Conservation (phyloP, 2,888 invertebrate genomes). For the Amiota mariae region DNA sequence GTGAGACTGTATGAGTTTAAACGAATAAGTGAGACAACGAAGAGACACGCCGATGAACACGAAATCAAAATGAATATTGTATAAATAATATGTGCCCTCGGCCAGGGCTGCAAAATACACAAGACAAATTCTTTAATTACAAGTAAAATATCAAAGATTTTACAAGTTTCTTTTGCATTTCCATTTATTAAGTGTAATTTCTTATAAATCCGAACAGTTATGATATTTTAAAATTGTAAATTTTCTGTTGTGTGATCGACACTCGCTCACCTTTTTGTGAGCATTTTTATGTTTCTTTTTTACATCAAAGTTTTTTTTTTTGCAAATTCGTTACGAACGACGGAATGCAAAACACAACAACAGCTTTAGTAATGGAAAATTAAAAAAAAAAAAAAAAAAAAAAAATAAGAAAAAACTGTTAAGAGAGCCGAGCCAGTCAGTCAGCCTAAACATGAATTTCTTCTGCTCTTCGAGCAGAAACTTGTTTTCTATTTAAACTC, state of each 20-base stretch:
- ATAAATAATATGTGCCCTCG: constrained; percentile 9
- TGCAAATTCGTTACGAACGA: constrained; percentile 17
- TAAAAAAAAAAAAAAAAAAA: background rate
- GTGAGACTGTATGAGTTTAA: constrained; percentile 35
- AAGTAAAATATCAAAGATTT: no score
- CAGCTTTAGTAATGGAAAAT: background rate
- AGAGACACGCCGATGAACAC: constrained; percentile 8
- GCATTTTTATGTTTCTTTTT: background rate
- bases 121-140: background rate
- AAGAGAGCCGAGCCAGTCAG: background rate
- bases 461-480: constrained; percentile 4
- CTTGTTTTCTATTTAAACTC: constrained; percentile 9
- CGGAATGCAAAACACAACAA: constrained; percentile 6
- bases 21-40: constrained; percentile 35
- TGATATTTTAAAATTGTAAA: no score
- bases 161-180: no score
- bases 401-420: background rate
- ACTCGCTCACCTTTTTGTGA: no score
- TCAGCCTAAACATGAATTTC: background rate
- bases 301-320: constrained; percentile 11
- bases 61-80: constrained; percentile 14
- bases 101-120: background rate
- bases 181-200: no score
- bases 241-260: no score
- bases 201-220: no score